Percentiles rank a stretch among this genome's conserved stretches.
phyloP scores from a whole-genome alignment of 2,888 invertebrate species.

The Lasioglossum zephyrum region DNA sequence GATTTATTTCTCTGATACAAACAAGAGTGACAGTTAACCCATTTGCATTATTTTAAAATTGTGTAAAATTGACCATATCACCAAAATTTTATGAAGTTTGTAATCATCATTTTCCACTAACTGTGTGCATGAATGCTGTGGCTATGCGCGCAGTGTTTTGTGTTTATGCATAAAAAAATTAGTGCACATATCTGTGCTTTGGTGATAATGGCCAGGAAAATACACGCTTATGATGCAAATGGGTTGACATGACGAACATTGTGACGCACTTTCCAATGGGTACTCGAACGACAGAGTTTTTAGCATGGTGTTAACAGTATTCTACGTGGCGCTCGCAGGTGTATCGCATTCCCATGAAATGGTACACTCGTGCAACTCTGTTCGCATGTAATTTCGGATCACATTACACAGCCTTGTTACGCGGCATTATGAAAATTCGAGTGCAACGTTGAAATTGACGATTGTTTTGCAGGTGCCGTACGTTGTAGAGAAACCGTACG shows the following conservation, averaged over 20 bases:
- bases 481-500: constrained; percentile 86
- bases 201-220: too few relatives aligned
- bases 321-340: not conserved
- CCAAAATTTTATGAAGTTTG: too few relatives aligned
- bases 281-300: not conserved
- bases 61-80: too few relatives aligned
- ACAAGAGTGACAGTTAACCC: not conserved
- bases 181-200: too few relatives aligned
- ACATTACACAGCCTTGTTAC: not conserved
- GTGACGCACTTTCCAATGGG: not conserved
- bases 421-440: not conserved
- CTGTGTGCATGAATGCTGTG: too few relatives aligned
- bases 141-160: too few relatives aligned
- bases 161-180: too few relatives aligned
- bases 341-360: not conserved
- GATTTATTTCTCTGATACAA: too few relatives aligned
- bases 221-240: too few relatives aligned
- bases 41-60: too few relatives aligned
- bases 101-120: too few relatives aligned
- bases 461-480: constrained; percentile 84
- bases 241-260: not conserved
- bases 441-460: constrained; percentile 13
- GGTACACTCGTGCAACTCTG: not conserved
- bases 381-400: not conserved
- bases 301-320: too few relatives aligned